Evolutionary conservation across 2,888 invertebrate species (phyloP).

Genomic region (Mimachlamys varia): DNA sequence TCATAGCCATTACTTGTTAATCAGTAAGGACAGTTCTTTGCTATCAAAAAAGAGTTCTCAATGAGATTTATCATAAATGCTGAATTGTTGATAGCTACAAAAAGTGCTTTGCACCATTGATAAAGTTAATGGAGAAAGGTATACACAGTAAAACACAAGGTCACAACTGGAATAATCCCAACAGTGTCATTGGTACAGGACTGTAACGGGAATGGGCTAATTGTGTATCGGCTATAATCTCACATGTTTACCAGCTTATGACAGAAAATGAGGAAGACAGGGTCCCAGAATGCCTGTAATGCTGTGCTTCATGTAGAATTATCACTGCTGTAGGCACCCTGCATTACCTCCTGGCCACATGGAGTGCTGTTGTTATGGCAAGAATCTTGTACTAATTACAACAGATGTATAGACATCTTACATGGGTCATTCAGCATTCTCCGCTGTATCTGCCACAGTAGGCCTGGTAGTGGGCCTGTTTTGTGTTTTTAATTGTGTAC

Average conservation of each 20-base stretch:
- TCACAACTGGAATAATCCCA: not conserved
- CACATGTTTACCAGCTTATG: slow-evolving; percentile 16
- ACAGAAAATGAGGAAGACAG: slow-evolving; percentile 28
- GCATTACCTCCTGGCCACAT: slow-evolving; percentile 25
- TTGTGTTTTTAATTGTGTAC: slow-evolving; percentile 30
- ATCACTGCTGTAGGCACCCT: not conserved
- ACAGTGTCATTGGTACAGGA: not conserved
- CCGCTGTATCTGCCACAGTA: slow-evolving; percentile 1
- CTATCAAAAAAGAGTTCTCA: too few species aligned
- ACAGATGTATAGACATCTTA: slow-evolving; percentile 28
- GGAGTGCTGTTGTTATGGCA: slow-evolving; percentile 27
- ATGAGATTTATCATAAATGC: not conserved
- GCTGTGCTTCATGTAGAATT: slow-evolving; percentile 19
- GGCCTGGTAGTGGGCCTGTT: slow-evolving; percentile 2
- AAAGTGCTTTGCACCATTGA: not conserved
- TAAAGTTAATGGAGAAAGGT: not conserved
- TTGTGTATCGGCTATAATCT: not conserved
- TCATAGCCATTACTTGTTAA: too few species aligned
- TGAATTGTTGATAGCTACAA: not conserved
- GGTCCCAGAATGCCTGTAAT: slow-evolving; percentile 9
- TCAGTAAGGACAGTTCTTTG: too few species aligned
- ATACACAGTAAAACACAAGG: not conserved
- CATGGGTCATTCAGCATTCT: slow-evolving; percentile 34
- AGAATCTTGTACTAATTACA: slow-evolving; percentile 22
- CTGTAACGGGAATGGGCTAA: not conserved